Evolutionary conservation across 1,140 invertebrate genomes (phyloP).

Genomic region (Drosophila biarmipes): DNA sequence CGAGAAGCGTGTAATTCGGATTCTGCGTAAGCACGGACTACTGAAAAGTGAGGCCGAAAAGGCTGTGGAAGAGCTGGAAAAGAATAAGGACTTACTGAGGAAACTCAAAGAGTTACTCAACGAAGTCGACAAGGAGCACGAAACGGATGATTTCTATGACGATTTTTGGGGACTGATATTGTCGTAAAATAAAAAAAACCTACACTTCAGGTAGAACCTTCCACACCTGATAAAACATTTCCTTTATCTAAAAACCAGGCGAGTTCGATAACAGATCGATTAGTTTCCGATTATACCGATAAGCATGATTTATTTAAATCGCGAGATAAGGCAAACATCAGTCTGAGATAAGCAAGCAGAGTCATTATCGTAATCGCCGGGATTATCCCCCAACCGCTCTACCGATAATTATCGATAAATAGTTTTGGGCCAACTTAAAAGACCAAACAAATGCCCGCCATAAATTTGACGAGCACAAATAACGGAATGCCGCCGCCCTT

Average conservation of each 20-base stretch:
- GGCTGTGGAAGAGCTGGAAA: background rate
- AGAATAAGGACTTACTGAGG: background rate
- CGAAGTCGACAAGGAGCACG: background rate
- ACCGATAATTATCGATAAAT: slow-evolving; percentile 25
- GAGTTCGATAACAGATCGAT: background rate
- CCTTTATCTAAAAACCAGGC: no score
- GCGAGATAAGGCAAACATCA: background rate
- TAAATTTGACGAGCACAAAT: slow-evolving; percentile 45
- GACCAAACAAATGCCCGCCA: slow-evolving; percentile 55
- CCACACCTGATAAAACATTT: no score
- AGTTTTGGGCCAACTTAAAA: slow-evolving; percentile 16
- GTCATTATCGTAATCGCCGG: background rate
- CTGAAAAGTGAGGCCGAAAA: background rate
- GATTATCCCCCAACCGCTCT: background rate
- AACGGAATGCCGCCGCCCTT: slow-evolving; percentile 20
- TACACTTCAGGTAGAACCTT: no score
- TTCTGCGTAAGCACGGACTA: background rate
- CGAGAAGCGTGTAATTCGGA: background rate
- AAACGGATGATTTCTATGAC: background rate
- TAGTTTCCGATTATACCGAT: background rate
- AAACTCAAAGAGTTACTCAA: slow-evolving; percentile 33
- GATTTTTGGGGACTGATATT: background rate
- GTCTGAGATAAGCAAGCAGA: no score
- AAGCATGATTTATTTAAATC: background rate
- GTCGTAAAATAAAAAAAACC: background rate